Conservation (phyloP, 2,888 invertebrate species). For the Caenorhabditis macrosperma region DNA sequence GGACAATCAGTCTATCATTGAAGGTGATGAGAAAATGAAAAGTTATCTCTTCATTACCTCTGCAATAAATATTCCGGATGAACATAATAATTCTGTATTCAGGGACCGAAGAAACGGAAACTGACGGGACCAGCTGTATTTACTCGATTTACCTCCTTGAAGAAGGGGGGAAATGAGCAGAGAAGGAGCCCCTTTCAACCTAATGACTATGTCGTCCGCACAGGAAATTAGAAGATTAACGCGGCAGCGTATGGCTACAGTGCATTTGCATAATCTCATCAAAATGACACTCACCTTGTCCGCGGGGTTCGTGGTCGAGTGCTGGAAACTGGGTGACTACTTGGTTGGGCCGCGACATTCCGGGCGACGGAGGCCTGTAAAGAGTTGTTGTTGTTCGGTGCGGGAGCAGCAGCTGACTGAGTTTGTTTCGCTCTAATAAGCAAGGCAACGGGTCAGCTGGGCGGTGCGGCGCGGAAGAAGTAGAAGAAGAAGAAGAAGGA, state of each 20-base stretch:
- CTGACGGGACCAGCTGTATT: not conserved
- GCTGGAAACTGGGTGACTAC: constrained; percentile 63
- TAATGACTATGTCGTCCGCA: constrained; percentile 16
- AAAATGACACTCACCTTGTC: constrained; percentile 46
- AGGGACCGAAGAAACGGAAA: not conserved
- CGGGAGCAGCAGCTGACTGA: not conserved
- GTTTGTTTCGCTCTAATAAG: constrained; percentile 25
- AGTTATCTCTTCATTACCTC: too few species aligned
- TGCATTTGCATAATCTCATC: not conserved
- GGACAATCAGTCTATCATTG: too few species aligned
- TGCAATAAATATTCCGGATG: not conserved
- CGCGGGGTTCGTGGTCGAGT: constrained; percentile 58
- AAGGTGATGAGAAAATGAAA: too few species aligned
- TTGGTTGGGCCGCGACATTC: constrained; percentile 46
- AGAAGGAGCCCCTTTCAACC: constrained; percentile 16
- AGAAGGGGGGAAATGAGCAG: constrained; percentile 22
- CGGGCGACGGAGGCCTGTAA: too few species aligned
- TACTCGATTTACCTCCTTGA: not conserved
- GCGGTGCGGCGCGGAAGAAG: constrained; percentile 23
- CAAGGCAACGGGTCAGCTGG: constrained; percentile 17
- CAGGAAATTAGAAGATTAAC: constrained; percentile 26
- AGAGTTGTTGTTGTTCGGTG: not conserved
- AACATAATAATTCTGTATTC: not conserved
- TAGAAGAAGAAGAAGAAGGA: constrained; percentile 7
- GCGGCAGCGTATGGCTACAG: not conserved